Evolutionary conservation across 2,888 invertebrate genomes (phyloP), one percentile per base, ranked within the genome.

Genomic region (Drosophila meridionalis): DNA sequence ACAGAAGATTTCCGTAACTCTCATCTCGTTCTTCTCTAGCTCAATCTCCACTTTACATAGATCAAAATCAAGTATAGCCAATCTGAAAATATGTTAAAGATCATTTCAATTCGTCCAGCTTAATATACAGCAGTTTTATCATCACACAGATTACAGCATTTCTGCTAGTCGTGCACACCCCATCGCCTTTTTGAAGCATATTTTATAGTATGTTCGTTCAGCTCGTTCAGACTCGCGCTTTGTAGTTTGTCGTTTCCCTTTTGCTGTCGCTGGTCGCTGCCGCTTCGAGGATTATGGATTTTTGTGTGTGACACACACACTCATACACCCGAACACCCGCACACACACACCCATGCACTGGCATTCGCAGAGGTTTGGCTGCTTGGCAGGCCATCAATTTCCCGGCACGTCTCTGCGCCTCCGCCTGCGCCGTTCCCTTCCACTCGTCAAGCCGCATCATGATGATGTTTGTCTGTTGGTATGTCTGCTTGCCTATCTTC

Each of bases 401-500:
- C 14, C 43, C 57, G 28, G 58, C 45, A 45, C 57, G 58, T 47
- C 60, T 30, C 36, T 30, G 4, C 38, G 28, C 14, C 59, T 59
- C 67, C 60, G 59, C 45, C 67, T 62, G 60, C 47, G 58, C 52
- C 26, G 53, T 38, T 0, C 28, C 38, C 53, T 20, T 8, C 14
- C 38, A 5, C 40, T 40, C 47, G 48, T 76, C 56, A 61, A 42
- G 61, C 30, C 48, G 53, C 70, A 75, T 69, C 75, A 78, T 87
- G 68, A 86, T 83, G 75, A 85, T 83, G 86, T 86, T 86, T 77
- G 86, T 88, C 81, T 87, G 76, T 88, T 76, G 82, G 86, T 86
- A 82, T 84, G 87, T 87, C 84, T 83, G 82, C 78, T 52, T 26
- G 34, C 30, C 52, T 52, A 9, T 34, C 20, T 34, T 4, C 75